Evolutionary conservation across 92 coral and sea anemone species (phyloP).

Genomic region (Porites rus): DNA sequence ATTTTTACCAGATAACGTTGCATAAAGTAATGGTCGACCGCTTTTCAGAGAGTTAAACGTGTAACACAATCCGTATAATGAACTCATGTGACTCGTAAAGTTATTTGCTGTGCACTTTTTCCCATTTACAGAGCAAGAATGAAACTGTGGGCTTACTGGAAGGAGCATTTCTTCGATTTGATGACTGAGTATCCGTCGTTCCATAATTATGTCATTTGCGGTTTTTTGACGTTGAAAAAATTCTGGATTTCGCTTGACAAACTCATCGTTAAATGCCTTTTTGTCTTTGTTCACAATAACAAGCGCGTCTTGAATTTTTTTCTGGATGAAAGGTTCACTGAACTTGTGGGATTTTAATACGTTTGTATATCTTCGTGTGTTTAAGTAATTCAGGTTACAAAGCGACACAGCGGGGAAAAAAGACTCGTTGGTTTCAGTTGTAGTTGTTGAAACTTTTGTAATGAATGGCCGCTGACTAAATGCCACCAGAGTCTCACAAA

Average conservation of each 20-base stretch:
- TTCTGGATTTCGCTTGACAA: slow-evolving; percentile 1
- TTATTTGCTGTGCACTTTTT: slow-evolving; percentile 33
- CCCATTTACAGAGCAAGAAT: slow-evolving; percentile 46
- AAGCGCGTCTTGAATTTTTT: not conserved
- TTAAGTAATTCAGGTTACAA: not conserved
- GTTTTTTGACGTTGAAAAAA: not conserved
- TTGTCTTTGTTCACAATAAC: not conserved
- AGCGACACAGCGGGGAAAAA: slow-evolving; percentile 7
- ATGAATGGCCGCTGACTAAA: slow-evolving; percentile 1
- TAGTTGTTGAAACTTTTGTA: slow-evolving; percentile 2
- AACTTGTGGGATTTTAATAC: not conserved
- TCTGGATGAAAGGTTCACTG: not conserved
- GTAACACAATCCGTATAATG: slow-evolving; percentile 46
- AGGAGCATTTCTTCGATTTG: slow-evolving; percentile 61
- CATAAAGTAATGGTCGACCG: slow-evolving; percentile 18
- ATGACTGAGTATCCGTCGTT: slow-evolving; percentile 6
- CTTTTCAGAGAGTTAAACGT: slow-evolving; percentile 65
- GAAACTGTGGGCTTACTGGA: not conserved
- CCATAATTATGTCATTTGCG: not conserved
- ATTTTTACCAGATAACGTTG: slow-evolving; percentile 30
- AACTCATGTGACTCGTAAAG: slow-evolving; percentile 38
- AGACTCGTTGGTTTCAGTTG: not conserved
- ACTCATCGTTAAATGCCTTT: not conserved
- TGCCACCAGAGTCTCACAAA: not conserved
- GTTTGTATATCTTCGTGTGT: slow-evolving; percentile 1